Conservation (phyloP, 2,888 invertebrate species). For the Aspidapion aeneum region DNA sequence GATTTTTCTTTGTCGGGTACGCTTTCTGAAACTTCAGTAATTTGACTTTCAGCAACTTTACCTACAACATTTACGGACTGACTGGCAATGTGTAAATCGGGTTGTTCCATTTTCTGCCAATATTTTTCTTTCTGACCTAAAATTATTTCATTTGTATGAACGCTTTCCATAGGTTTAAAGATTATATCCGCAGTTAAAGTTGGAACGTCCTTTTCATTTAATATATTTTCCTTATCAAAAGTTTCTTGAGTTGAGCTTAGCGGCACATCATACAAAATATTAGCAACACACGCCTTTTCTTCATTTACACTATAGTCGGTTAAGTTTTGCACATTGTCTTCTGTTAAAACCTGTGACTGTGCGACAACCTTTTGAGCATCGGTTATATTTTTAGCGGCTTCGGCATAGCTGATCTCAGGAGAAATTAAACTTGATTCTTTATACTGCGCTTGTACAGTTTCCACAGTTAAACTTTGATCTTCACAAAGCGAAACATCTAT, state of each 20-base stretch:
- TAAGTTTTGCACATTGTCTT: conserved; percentile 26
- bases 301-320: conserved; percentile 18
- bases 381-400: conserved; percentile 32
- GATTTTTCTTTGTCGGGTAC: conserved; percentile 30
- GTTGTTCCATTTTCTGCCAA: conserved; percentile 40
- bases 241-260: conserved; percentile 42
- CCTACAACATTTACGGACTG: conserved; percentile 38
- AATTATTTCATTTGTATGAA: conserved; percentile 47
- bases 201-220: conserved; percentile 39
- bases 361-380: conserved; percentile 42
- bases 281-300: conserved; percentile 32
- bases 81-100: conserved; percentile 39
- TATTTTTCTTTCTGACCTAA: conserved; percentile 48
- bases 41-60: conserved; percentile 45
- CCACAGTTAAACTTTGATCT: conserved; percentile 47
- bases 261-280: conserved; percentile 41
- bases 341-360: conserved; percentile 28
- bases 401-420: conserved; percentile 22
- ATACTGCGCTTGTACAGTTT: conserved; percentile 50
- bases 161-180: conserved; percentile 44
- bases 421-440: conserved; percentile 46
- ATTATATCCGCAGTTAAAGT: conserved; percentile 47
- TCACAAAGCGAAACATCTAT: conserved; percentile 47
- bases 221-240: conserved; percentile 48
- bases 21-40: conserved; percentile 36